These are phyloP conservation scores for Apoderus coryli DNA, from an alignment of 2,888 invertebrate species.

Conservation along the genomic window DNA sequence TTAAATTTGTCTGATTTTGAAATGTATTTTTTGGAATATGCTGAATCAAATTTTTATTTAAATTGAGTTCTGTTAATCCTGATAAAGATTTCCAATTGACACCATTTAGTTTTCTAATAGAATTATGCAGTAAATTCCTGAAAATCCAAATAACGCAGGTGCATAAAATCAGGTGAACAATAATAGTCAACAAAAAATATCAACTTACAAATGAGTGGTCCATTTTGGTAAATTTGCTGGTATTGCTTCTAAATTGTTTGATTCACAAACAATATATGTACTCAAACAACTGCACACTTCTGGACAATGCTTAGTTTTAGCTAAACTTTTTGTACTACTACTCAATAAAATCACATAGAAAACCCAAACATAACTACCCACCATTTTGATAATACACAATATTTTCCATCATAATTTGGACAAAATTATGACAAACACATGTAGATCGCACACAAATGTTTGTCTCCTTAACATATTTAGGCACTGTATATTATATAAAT, in stretches of 20 bases:
- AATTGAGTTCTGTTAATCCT: constrained; percentile 54
- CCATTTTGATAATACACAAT: constrained; percentile 33
- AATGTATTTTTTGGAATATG: constrained; percentile 63
- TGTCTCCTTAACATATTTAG: too few species aligned
- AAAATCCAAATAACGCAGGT: constrained; percentile 18
- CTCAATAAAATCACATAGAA: constrained; percentile 19
- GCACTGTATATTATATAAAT: too few species aligned
- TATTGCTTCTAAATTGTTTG: constrained; percentile 51
- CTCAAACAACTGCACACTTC: constrained; percentile 57
- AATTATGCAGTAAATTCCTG: constrained; percentile 60
- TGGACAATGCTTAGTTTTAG: constrained; percentile 39
- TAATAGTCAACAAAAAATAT: constrained; percentile 19
- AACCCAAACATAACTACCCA: constrained; percentile 31
- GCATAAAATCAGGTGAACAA: constrained; percentile 17
- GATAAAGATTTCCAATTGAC: constrained; percentile 59
- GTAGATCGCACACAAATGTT: too few species aligned
- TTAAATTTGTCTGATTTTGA: constrained; percentile 48
- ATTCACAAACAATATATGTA: constrained; percentile 61
- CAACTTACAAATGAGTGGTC: constrained; percentile 60
- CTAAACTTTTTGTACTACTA: constrained; percentile 21
- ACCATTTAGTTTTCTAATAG: constrained; percentile 52
- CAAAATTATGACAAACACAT: too few species aligned
- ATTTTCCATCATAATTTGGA: constrained; percentile 27
- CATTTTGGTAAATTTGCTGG: constrained; percentile 59
- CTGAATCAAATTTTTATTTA: constrained; percentile 64